phyloP scores from a whole-genome alignment of 2,113 vertebrate species.

The Gasterosteus nipponicus region DNA sequence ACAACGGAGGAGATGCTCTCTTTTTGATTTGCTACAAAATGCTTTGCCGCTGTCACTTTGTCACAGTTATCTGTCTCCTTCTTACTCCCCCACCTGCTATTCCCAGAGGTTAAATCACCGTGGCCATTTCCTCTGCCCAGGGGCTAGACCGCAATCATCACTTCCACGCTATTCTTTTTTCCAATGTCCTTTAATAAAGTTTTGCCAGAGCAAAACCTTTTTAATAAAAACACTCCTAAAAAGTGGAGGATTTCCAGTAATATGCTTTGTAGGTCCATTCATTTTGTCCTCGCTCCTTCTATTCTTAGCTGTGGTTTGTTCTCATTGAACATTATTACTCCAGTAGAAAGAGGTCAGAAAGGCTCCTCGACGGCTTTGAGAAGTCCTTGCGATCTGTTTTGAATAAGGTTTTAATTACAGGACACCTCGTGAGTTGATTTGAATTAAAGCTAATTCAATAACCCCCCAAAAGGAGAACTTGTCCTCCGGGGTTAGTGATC shows the following conservation, averaged over 20 bases:
- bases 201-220: not conserved
- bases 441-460: slow-evolving; percentile 12
- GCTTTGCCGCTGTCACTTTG: not conserved
- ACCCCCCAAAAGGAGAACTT: not conserved
- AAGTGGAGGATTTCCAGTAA: slow-evolving; percentile 1
- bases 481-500: not conserved
- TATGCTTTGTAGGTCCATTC: not conserved
- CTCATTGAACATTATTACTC: not conserved
- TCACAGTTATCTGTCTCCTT: not conserved
- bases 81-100: not conserved
- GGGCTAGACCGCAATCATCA: slow-evolving; percentile 10
- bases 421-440: slow-evolving; percentile 2
- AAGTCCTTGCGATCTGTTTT: not conserved
- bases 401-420: slow-evolving; percentile 10
- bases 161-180: not conserved
- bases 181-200: not conserved
- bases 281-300: not conserved
- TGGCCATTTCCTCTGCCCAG: not conserved
- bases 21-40: not conserved
- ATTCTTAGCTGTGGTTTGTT: slow-evolving; percentile 9
- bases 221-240: not conserved
- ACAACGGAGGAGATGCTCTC: not conserved
- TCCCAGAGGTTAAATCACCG: slow-evolving; percentile 17
- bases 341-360: not conserved
- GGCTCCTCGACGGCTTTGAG: not conserved